Evolutionary conservation across 2,113 vertebrate species (phyloP).

Genomic region (Microtus pennsylvanicus): DNA sequence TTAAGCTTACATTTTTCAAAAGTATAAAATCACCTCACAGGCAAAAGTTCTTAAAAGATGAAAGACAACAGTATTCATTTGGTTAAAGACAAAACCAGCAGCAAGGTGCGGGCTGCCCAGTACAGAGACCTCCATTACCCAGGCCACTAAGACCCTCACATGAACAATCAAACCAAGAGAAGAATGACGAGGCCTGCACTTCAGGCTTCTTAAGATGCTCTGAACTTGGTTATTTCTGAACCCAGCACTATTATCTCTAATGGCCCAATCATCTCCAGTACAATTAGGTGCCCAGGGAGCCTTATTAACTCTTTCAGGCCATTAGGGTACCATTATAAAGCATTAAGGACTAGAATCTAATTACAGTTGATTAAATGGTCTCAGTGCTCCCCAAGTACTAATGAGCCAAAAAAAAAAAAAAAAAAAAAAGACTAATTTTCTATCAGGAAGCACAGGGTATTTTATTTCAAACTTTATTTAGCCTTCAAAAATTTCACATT

Average conservation of each 20-base stretch:
- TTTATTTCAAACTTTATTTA: constrained; percentile 45
- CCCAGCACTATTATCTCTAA: constrained; percentile 41
- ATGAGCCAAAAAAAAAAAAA: background rate
- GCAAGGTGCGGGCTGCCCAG: background rate
- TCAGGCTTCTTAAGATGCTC: constrained; percentile 14
- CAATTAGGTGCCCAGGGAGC: background rate
- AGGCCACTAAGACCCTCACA: constrained; percentile 46
- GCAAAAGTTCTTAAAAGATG: background rate
- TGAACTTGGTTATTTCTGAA: constrained; percentile 54
- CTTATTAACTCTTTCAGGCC: constrained; percentile 51
- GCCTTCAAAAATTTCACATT: background rate
- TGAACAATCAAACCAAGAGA: constrained; percentile 74
- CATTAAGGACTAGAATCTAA: constrained; percentile 28
- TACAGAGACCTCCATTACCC: background rate
- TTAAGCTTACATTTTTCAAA: constrained; percentile 18
- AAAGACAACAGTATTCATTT: background rate
- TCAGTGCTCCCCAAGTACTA: background rate
- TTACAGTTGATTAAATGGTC: background rate
- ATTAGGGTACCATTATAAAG: constrained; percentile 13
- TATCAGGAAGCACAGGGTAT: background rate
- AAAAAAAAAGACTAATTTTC: background rate
- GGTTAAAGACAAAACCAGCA: constrained; percentile 15
- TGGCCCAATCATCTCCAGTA: background rate
- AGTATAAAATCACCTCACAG: background rate
- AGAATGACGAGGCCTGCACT: constrained; percentile 47